Base-by-base conservation (phyloP, 2,113 vertebrate species). In the Lathamus discolor region DNA sequence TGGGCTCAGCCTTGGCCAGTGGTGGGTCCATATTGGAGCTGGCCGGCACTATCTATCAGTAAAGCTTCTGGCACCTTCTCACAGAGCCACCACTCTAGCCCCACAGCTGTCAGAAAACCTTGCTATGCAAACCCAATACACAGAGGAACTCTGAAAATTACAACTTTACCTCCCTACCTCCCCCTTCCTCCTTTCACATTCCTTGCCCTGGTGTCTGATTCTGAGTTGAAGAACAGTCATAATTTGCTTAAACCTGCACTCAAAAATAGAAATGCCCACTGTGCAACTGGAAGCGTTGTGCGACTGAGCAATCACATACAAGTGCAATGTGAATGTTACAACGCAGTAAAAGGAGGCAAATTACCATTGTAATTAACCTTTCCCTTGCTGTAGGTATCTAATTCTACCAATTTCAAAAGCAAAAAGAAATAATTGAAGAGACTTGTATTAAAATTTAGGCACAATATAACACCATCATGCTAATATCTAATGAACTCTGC, bases 21-120 rank as follows among this genome's bases (percentile, higher is more conserved):
- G 2, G 13, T 6, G 2, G 14, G 7, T 23, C 18, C 2, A 2
- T 51, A 19, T 51, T 51, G 35, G 35, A 51, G 20, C 6, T 6
- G 7, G 9, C 20, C 69, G 13, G 17, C 17, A 24, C 5, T 49
- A 9, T 44, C 5, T 37, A 5, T 18, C 14, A 28, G 11, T 37
- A 19, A 43, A 59, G 25, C 5, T 76, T 59, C 43, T 43, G 37
- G 12, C 8, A 29, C 8, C 10, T 79, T 62, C 41, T 31, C 8
- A 29, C 12, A 64, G 49, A 41, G 12, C 23, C 9, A 54, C 14
- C 6, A 7, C 24, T 35, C 8, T 37, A 31, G 44, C 9, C 9
- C 12, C 7, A 8, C 4, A 5, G 0, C 8, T 29, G 29, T 29
- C 29, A 59, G 57, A 54, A 55, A 80, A 62, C 63, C 29, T 43